Conservation (phyloP, 2,888 invertebrate genomes). For the Euclidia mi region DNA sequence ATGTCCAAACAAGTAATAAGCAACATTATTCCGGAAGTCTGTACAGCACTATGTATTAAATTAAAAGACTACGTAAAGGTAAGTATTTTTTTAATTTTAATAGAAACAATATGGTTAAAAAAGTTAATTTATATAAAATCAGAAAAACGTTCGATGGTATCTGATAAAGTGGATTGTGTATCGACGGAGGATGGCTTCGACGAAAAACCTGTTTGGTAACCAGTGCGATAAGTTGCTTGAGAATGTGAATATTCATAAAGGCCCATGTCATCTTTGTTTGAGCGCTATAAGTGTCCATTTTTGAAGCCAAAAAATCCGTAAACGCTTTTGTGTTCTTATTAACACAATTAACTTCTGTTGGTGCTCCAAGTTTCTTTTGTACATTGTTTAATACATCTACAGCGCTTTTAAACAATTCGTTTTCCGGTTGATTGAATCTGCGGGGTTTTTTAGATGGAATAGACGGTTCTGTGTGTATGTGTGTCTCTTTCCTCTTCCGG, state of each 20-base stretch:
- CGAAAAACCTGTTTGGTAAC: too few species aligned
- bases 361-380: too few species aligned
- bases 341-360: neutral
- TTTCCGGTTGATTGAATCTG: too few species aligned
- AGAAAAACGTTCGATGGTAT: slow-evolving; percentile 19
- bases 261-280: slow-evolving; percentile 25
- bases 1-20: slow-evolving; percentile 15
- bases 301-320: slow-evolving; percentile 8
- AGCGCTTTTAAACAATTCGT: slow-evolving; percentile 1
- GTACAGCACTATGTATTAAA: slow-evolving; percentile 25
- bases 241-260: slow-evolving; percentile 31
- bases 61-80: slow-evolving; percentile 36
- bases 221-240: slow-evolving; percentile 17
- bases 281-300: slow-evolving; percentile 32
- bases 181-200: slow-evolving; percentile 29
- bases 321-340: neutral
- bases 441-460: too few species aligned
- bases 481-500: too few species aligned
- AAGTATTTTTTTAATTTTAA: slow-evolving; percentile 25
- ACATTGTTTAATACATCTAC: neutral
- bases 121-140: slow-evolving; percentile 17
- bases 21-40: slow-evolving; percentile 23
- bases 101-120: too few species aligned
- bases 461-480: too few species aligned
- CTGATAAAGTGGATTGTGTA: slow-evolving; percentile 31